Conservation (phyloP, 2,797 vertebrate genomes). For the Pteronotus mesoamericanus region DNA sequence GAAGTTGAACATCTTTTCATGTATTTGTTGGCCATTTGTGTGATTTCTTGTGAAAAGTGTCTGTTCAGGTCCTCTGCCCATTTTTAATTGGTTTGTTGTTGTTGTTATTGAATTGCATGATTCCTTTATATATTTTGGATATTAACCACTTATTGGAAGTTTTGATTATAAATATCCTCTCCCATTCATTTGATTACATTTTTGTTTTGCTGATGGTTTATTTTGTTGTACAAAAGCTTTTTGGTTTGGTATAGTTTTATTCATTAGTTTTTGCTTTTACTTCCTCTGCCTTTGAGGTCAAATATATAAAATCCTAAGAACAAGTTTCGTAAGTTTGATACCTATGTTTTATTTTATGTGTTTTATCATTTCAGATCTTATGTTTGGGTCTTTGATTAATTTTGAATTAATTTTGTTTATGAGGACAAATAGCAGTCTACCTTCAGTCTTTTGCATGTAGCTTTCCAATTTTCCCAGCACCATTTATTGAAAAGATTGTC, state of each 20-base stretch:
- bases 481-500: neutral
- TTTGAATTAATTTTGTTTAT: too few relatives aligned
- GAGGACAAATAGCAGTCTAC: neutral
- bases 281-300: neutral
- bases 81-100: neutral
- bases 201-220: neutral
- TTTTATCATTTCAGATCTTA: too few relatives aligned
- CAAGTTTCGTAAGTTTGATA: neutral
- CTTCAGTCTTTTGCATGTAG: neutral
- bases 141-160: too few relatives aligned
- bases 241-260: neutral
- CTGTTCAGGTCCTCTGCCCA: neutral
- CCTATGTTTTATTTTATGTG: too few relatives aligned
- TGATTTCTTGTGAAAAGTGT: neutral
- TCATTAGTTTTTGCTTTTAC: neutral
- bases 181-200: neutral
- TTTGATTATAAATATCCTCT: too few relatives aligned
- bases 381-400: too few relatives aligned
- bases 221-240: neutral
- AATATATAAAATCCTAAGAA: neutral
- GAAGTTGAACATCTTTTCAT: too few relatives aligned
- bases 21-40: neutral
- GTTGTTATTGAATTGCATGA: neutral
- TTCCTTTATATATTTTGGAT: too few relatives aligned
- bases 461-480: neutral